These are phyloP conservation scores for Lepidonotus clava DNA, from an alignment of 2,888 invertebrate species.

Conservation along the genomic window DNA sequence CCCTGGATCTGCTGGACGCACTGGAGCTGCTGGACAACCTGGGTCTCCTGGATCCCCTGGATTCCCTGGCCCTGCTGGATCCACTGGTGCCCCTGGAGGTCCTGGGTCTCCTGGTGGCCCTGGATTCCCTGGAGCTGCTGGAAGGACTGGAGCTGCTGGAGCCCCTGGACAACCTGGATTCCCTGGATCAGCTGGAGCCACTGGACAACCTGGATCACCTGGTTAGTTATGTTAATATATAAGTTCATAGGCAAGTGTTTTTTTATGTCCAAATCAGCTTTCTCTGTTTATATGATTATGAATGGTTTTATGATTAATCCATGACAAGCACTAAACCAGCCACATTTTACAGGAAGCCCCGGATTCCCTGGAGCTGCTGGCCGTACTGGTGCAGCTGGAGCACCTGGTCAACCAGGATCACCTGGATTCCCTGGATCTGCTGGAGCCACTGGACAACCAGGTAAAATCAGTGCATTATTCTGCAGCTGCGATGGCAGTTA, in stretches of 20 bases:
- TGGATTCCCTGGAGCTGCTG: background rate
- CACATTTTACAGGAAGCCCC: too few species aligned
- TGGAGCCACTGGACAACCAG: too few species aligned
- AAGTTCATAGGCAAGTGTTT: background rate
- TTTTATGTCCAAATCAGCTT: background rate
- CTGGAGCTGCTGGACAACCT: constrained; percentile 38
- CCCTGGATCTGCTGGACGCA: background rate
- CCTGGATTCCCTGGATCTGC: background rate
- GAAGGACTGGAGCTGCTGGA: background rate
- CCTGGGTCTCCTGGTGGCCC: constrained; percentile 47
- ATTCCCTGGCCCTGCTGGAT: constrained; percentile 44
- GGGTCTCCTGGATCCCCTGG: constrained; percentile 54
- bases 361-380: background rate
- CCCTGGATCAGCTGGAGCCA: background rate
- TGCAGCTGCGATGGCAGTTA: too few species aligned
- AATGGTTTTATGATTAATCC: too few species aligned
- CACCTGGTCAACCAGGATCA: background rate
- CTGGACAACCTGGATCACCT: background rate
- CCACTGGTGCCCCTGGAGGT: constrained; percentile 38
- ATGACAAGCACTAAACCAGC: too few species aligned
- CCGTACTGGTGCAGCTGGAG: background rate
- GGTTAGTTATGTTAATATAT: background rate
- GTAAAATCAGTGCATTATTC: too few species aligned
- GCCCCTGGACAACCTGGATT: background rate
- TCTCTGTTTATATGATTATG: background rate